phyloP scores from a whole-genome alignment of 2,888 invertebrate genomes.

The Strigamia transsilvanica region DNA sequence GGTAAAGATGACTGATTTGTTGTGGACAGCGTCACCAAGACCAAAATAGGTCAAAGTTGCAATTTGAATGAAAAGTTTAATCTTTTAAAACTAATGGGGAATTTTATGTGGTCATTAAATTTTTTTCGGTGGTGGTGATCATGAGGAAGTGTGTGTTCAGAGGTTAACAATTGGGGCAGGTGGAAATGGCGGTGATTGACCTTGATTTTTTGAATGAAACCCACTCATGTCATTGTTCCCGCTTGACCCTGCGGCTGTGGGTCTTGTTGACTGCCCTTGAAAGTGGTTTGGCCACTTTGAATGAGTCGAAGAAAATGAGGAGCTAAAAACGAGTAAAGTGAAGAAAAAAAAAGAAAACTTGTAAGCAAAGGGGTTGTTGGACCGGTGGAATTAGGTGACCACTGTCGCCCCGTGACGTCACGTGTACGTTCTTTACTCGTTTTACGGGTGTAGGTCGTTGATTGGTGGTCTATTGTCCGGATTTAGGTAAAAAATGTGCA shows the following conservation, averaged over 20 bases:
- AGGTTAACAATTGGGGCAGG: constrained; percentile 14
- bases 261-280: constrained; percentile 20
- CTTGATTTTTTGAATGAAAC: constrained; percentile 9
- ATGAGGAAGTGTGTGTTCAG: not conserved
- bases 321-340: not conserved
- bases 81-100: not conserved
- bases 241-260: constrained; percentile 5
- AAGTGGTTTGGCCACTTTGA: constrained; percentile 6
- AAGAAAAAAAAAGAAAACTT: not conserved
- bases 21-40: too few relatives aligned
- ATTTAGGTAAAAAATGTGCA: too few relatives aligned
- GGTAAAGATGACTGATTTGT: not conserved
- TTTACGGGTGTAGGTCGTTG: not conserved
- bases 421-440: not conserved
- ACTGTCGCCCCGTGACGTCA: not conserved
- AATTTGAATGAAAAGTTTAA: not conserved
- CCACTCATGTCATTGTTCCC: constrained; percentile 12
- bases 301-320: not conserved
- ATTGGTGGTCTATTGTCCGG: too few relatives aligned
- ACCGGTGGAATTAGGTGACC: not conserved
- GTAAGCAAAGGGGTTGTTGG: not conserved
- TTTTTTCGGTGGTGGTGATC: not conserved
- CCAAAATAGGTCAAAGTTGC: too few relatives aligned
- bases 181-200: constrained; percentile 14
- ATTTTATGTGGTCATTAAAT: not conserved